A percentile compares a stretch with the other conserved stretches of the same genome.
Conservation (phyloP, 2,888 invertebrate species). For the Erebia palarica region DNA sequence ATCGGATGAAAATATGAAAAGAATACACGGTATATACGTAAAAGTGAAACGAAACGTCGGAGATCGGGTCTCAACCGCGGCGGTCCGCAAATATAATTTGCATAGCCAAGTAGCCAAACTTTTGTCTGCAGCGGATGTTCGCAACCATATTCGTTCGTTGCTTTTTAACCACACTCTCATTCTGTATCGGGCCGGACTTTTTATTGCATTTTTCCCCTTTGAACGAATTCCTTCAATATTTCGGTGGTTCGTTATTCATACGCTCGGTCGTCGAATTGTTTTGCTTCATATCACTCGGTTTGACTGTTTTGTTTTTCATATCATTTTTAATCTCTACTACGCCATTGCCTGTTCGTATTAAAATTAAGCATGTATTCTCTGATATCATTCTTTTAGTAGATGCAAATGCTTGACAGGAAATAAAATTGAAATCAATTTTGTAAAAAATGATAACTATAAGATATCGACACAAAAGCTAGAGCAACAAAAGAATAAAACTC, state of each 20-base stretch:
- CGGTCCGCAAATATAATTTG: slow-evolving; percentile 83
- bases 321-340: slow-evolving; percentile 19
- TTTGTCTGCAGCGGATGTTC: slow-evolving; percentile 81
- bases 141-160: slow-evolving; percentile 80
- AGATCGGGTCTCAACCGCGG: slow-evolving; percentile 77
- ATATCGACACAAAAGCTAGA: slow-evolving; percentile 40
- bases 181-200: slow-evolving; percentile 73
- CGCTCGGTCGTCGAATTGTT: slow-evolving; percentile 78
- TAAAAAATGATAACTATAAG: slow-evolving; percentile 21
- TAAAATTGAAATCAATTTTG: neutral
- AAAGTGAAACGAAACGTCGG: slow-evolving; percentile 80
- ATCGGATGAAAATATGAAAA: slow-evolving; percentile 83
- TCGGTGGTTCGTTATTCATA: slow-evolving; percentile 79
- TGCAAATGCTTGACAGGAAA: neutral
- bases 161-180: slow-evolving; percentile 80
- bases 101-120: slow-evolving; percentile 82
- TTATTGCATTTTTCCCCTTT: slow-evolving; percentile 82
- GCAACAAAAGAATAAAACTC: slow-evolving; percentile 67
- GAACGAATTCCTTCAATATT: slow-evolving; percentile 82
- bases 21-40: slow-evolving; percentile 78
- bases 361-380: neutral
- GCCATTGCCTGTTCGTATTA: neutral
- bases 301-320: slow-evolving; percentile 19
- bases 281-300: slow-evolving; percentile 71
- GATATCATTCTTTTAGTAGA: neutral